phyloP scores from a whole-genome alignment of 2,888 invertebrate species.

The Volucella zonaria region DNA sequence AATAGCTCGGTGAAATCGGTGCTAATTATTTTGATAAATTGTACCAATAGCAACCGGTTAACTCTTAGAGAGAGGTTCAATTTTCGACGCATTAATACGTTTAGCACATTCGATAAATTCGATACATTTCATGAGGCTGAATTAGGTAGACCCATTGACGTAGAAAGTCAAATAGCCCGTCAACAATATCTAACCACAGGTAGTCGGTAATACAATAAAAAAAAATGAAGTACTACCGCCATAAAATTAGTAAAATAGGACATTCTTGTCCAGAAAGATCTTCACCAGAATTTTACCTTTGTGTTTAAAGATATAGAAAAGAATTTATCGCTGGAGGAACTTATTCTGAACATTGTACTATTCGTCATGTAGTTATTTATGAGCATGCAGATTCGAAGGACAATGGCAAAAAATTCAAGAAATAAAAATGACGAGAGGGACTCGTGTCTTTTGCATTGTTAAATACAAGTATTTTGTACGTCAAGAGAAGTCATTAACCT shows the following conservation, averaged over 20 bases:
- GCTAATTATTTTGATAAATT: conserved; percentile 57
- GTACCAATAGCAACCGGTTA: conserved; percentile 40
- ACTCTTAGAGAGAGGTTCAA: conserved; percentile 12
- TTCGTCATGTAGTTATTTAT: conserved; percentile 19
- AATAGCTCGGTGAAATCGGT: conserved; percentile 43
- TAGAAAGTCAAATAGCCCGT: conserved; percentile 36
- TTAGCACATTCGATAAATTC: conserved; percentile 43
- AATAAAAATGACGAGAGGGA: neutral
- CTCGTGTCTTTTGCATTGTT: neutral
- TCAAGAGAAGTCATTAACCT: neutral
- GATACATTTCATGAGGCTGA: neutral
- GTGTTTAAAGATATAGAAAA: conserved; percentile 14
- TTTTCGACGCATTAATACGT: conserved; percentile 44
- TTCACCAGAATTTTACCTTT: conserved; percentile 41
- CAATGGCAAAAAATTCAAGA: neutral
- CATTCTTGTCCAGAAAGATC: conserved; percentile 33
- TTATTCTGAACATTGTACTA: neutral
- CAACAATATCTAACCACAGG: conserved; percentile 26
- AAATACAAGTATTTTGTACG: neutral
- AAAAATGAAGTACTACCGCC: conserved; percentile 9
- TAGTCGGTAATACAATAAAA: conserved; percentile 16
- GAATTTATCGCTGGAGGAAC: neutral
- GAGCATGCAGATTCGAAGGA: neutral
- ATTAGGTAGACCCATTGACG: conserved; percentile 37
- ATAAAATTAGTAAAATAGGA: conserved; percentile 66